Evolutionary conservation across 2,888 invertebrate species (phyloP).

Genomic region (Chydorus sphaericus): DNA sequence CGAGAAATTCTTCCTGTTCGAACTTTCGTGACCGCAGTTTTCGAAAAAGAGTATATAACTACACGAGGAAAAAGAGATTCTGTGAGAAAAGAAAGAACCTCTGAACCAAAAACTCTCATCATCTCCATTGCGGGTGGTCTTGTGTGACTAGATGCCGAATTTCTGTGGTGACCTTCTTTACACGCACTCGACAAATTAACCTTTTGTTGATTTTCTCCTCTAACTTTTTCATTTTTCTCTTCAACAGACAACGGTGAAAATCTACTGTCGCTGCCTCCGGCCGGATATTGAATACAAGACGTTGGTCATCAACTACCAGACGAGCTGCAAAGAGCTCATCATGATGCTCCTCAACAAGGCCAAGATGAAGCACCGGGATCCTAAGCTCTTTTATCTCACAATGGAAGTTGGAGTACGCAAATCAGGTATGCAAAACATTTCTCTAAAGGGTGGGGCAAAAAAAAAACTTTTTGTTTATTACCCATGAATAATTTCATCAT

Average conservation of each 20-base stretch:
- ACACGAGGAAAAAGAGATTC: too few relatives aligned
- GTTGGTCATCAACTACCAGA: conserved; percentile 72
- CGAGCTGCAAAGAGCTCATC: conserved; percentile 74
- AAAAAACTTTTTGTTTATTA: too few relatives aligned
- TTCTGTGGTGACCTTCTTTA: neutral
- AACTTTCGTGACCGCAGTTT: too few relatives aligned
- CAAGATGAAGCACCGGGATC: conserved; percentile 81
- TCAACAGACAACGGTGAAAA: conserved; percentile 75
- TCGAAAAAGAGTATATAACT: too few relatives aligned
- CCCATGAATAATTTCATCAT: too few relatives aligned
- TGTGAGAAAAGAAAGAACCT: too few relatives aligned
- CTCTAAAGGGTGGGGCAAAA: too few relatives aligned
- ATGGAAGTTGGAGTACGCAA: conserved; percentile 85
- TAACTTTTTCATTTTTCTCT: neutral
- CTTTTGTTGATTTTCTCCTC: neutral
- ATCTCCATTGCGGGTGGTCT: too few relatives aligned
- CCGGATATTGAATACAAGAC: conserved; percentile 95
- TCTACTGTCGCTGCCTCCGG: conserved; percentile 73
- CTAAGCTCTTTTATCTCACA: conserved; percentile 78
- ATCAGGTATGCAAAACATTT: conserved; percentile 36
- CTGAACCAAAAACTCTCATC: too few relatives aligned
- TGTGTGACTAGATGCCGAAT: neutral
- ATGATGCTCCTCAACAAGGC: conserved; percentile 69
- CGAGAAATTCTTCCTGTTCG: too few relatives aligned
- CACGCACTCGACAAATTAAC: neutral